Evolutionary conservation across 2,113 vertebrate genomes (phyloP).

Genomic region (Coracopsis vasa): DNA sequence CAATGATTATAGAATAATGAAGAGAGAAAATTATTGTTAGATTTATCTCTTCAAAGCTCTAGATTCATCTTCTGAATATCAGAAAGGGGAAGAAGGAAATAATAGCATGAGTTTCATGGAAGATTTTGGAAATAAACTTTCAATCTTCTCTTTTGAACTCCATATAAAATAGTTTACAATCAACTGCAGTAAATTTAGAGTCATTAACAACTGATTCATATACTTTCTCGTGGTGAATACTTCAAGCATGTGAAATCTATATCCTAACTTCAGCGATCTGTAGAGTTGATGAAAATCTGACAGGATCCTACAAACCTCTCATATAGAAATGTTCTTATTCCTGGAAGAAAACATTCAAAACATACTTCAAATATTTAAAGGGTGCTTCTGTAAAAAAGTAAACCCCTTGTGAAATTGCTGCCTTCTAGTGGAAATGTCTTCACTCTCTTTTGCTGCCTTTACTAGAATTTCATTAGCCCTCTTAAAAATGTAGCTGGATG

Average conservation of each 20-base stretch:
- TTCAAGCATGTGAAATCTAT: background rate
- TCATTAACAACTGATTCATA: background rate
- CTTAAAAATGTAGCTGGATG: background rate
- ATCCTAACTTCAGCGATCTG: background rate
- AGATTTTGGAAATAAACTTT: background rate
- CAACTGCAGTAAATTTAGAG: background rate
- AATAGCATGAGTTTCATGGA: background rate
- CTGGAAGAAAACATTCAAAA: background rate
- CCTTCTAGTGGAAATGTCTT: background rate
- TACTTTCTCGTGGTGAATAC: background rate
- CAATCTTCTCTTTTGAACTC: background rate
- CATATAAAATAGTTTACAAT: background rate
- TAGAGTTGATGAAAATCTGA: background rate
- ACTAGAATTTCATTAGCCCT: fast-evolving
- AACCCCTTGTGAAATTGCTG: background rate
- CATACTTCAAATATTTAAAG: background rate
- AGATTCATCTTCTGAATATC: background rate
- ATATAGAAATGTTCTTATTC: background rate
- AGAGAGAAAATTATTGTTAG: background rate
- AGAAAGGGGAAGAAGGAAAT: background rate
- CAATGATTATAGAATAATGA: background rate
- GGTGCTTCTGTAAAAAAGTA: background rate
- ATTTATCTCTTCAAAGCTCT: background rate
- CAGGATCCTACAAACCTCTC: background rate
- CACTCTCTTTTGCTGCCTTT: fast-evolving